These are phyloP conservation scores for Sebastes melanostomus DNA, from an alignment of 2,797 vertebrate genomes.

Conservation along the genomic window DNA sequence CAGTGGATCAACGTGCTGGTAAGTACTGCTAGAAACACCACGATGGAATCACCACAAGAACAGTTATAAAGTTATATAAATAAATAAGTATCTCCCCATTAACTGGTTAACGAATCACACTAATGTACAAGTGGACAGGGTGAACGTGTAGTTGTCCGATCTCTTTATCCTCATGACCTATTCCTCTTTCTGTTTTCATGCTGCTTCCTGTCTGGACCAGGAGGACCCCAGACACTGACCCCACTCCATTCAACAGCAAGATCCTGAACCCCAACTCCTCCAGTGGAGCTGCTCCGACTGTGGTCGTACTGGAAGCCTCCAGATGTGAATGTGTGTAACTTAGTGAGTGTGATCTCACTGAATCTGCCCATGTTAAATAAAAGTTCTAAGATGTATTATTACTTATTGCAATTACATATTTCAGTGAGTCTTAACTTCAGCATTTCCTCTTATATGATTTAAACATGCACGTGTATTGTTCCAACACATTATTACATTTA, in stretches of 20 bases:
- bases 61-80: too few relatives aligned
- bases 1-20: constrained; percentile 75
- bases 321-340: neutral
- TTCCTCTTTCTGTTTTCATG: neutral
- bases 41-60: neutral
- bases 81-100: neutral
- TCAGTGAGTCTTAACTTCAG: too few relatives aligned
- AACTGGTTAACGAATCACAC: neutral
- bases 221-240: constrained; percentile 34
- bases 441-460: neutral
- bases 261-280: neutral
- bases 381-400: neutral
- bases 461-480: neutral
- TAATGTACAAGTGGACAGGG: neutral
- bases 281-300: neutral
- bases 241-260: neutral
- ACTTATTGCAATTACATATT: neutral
- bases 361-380: neutral
- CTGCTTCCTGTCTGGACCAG: constrained; percentile 6
- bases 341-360: neutral
- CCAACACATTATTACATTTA: neutral
- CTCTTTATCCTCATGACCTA: neutral
- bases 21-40: neutral
- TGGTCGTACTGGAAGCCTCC: neutral
- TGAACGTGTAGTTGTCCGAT: neutral